A percentile compares a stretch with the other conserved stretches of the same genome.
Conservation (phyloP, 2,797 vertebrate genomes). For the Brachyrhaphis roseni region DNA sequence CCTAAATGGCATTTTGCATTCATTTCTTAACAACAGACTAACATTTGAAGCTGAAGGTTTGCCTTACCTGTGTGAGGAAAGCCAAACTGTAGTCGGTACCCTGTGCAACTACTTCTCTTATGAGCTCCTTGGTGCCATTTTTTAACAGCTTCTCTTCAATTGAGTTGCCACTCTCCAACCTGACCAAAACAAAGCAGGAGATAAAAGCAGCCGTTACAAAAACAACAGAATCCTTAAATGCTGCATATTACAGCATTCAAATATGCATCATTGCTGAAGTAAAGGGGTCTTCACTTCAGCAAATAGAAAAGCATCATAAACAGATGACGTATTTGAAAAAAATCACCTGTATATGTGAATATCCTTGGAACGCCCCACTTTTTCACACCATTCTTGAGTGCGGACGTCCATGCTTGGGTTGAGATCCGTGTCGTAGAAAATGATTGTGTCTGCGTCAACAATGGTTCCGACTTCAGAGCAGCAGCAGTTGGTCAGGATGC, state of each 20-base stretch:
- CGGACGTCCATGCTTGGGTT: constrained; percentile 93
- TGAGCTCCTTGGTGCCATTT: constrained; percentile 94
- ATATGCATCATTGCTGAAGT: no score
- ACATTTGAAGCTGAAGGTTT: not conserved
- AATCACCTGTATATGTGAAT: constrained; percentile 94
- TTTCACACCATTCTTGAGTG: constrained; percentile 95
- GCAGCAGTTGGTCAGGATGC: constrained; percentile 92
- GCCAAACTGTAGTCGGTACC: constrained; percentile 93
- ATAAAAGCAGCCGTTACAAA: not conserved
- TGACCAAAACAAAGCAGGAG: constrained; percentile 46
- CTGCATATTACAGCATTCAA: not conserved
- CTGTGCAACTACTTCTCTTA: constrained; percentile 94
- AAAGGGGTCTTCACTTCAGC: not conserved
- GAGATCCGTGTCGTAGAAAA: constrained; percentile 94
- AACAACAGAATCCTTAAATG: not conserved
- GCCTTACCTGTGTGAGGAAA: constrained; percentile 91
- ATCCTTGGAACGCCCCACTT: constrained; percentile 92
- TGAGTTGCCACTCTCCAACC: constrained; percentile 93
- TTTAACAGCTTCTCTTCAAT: constrained; percentile 95
- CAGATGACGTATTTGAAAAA: not conserved
- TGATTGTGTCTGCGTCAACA: constrained; percentile 91
- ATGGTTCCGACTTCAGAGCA: constrained; percentile 88
- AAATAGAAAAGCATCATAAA: not conserved
- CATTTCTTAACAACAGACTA: not conserved
- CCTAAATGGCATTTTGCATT: not conserved